These are phyloP conservation scores for Gobio occitaniae DNA, from an alignment of 2,797 vertebrate genomes.

Conservation along the genomic window DNA sequence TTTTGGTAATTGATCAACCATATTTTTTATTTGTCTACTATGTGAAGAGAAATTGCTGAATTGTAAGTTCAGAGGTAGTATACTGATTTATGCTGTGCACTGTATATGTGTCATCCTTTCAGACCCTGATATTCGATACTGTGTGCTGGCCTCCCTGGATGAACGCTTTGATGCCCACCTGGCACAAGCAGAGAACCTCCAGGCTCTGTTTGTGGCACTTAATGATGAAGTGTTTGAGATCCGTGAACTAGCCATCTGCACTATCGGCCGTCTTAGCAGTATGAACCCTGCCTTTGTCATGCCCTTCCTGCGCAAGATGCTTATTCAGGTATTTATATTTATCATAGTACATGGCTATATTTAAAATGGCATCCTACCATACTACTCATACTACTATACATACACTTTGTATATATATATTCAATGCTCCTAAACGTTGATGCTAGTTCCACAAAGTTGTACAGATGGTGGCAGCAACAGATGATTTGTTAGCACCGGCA, in stretches of 20 bases:
- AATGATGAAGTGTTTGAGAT: slow-evolving; percentile 99
- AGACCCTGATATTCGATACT: slow-evolving; percentile 99
- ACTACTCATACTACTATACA: background rate
- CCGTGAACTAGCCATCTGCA: slow-evolving; percentile 97
- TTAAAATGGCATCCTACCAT: background rate
- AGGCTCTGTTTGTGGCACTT: slow-evolving; percentile 95
- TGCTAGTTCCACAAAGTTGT: background rate
- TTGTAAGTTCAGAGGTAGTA: background rate
- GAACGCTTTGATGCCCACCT: slow-evolving; percentile 97
- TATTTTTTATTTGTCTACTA: background rate
- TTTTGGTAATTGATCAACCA: background rate
- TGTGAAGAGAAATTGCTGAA: background rate
- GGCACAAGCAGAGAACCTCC: slow-evolving; percentile 96
- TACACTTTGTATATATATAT: too few species aligned
- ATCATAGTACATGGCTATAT: background rate
- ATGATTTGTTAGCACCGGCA: background rate
- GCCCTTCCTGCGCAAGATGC: slow-evolving; percentile 98
- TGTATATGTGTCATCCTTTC: slow-evolving; percentile 37
- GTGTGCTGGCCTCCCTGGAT: slow-evolving; percentile 94
- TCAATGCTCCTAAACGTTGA: background rate
- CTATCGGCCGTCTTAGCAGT: slow-evolving; percentile 96
- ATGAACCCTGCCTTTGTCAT: slow-evolving; percentile 99
- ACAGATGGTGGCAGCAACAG: background rate
- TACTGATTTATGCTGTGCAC: background rate
- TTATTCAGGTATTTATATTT: slow-evolving; percentile 88